Conservation (phyloP, 2,113 vertebrate genomes). For the Gnathonemus echidnorhynchus region DNA sequence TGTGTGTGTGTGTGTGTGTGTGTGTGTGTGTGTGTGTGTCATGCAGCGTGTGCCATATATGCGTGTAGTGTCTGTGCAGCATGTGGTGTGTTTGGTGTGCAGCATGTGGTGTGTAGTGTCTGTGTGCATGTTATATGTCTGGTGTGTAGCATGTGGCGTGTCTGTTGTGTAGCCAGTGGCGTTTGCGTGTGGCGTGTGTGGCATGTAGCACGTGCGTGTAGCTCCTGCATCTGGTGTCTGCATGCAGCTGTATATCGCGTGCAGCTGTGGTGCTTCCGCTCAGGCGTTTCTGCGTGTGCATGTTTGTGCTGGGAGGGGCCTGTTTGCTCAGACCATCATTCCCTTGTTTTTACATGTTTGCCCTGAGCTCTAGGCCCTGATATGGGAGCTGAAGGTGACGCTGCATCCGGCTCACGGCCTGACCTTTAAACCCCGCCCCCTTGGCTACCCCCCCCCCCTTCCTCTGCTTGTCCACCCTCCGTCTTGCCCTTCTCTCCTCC, state of each 20-base stretch:
- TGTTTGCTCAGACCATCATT: background rate
- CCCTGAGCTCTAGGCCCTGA: background rate
- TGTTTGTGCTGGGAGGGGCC: constrained; percentile 11
- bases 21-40: background rate
- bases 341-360: background rate
- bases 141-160: background rate
- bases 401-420: background rate
- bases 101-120: background rate
- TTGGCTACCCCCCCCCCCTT: background rate
- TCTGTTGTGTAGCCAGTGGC: background rate
- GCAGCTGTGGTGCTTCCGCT: background rate
- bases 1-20: background rate
- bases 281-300: background rate
- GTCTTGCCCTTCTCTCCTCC: background rate
- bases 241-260: background rate
- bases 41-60: too few relatives aligned
- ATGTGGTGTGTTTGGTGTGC: background rate
- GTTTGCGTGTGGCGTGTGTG: background rate
- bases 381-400: background rate
- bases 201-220: background rate
- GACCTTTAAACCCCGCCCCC: background rate
- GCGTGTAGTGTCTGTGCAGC: background rate
- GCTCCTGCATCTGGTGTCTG: background rate
- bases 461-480: background rate
- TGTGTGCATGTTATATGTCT: background rate